Evolutionary conservation across 2,888 invertebrate species (phyloP).

Genomic region (Lasioglossum zephyrum): DNA sequence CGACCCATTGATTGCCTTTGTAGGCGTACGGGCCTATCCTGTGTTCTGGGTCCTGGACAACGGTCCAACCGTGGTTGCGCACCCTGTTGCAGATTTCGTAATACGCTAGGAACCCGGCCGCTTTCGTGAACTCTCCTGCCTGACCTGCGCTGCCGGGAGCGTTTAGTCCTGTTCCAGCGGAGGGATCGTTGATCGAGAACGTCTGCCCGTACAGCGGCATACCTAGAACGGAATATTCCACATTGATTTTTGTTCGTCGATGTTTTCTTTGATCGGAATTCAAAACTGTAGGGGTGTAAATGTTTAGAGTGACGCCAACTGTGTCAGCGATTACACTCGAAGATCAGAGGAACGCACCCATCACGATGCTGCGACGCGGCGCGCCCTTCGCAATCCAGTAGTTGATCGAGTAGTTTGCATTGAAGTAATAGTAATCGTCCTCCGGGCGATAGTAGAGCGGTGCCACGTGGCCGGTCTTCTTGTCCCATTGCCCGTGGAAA

Average conservation of each 20-base stretch:
- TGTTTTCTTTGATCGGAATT: neutral
- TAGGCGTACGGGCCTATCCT: slow-evolving; percentile 95
- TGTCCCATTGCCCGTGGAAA: slow-evolving; percentile 96
- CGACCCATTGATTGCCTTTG: slow-evolving; percentile 96
- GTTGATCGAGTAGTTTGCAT: slow-evolving; percentile 94
- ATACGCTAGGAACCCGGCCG: slow-evolving; percentile 94
- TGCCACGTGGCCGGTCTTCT: slow-evolving; percentile 95
- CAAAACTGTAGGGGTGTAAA: neutral
- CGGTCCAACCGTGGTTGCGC: slow-evolving; percentile 91
- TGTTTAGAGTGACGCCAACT: too few species aligned
- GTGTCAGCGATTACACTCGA: neutral
- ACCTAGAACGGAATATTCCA: slow-evolving; percentile 65
- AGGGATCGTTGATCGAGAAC: slow-evolving; percentile 87
- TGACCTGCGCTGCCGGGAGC: slow-evolving; percentile 91
- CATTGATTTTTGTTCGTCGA: neutral
- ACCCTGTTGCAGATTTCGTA: slow-evolving; percentile 96
- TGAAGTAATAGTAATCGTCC: slow-evolving; percentile 92
- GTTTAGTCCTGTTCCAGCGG: slow-evolving; percentile 87
- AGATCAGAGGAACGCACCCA: slow-evolving; percentile 86
- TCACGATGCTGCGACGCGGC: slow-evolving; percentile 91
- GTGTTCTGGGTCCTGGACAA: slow-evolving; percentile 90
- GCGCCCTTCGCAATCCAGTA: slow-evolving; percentile 96
- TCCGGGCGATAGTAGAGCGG: slow-evolving; percentile 93
- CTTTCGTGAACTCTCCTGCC: slow-evolving; percentile 93
- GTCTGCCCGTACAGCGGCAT: slow-evolving; percentile 96